Percentiles rank a stretch among this genome's conserved stretches.
These are phyloP conservation scores for Euspilapteryx auroguttella DNA, from an alignment of 2,888 invertebrate species.

Conservation along the genomic window DNA sequence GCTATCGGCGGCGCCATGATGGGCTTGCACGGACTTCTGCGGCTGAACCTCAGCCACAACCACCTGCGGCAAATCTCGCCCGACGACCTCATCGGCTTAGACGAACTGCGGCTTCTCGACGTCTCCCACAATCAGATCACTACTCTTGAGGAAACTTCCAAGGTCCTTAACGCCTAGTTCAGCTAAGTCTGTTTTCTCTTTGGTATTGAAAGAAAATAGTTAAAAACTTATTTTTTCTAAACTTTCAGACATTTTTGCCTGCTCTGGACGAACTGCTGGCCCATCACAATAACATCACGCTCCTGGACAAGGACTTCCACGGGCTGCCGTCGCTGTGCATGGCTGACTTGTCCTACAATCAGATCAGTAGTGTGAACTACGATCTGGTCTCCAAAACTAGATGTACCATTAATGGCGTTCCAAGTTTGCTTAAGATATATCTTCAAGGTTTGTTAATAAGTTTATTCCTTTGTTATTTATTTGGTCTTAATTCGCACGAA, in stretches of 20 bases:
- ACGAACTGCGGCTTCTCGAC: constrained; percentile 72
- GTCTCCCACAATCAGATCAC: constrained; percentile 76
- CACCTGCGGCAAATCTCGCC: constrained; percentile 72
- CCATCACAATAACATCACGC: constrained; percentile 74
- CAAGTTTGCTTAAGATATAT: constrained; percentile 74
- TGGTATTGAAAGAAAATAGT: neutral
- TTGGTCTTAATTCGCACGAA: neutral
- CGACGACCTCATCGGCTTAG: constrained; percentile 78
- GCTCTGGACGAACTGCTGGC: constrained; percentile 75
- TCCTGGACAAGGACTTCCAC: constrained; percentile 79
- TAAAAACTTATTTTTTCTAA: neutral
- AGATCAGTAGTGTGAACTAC: constrained; percentile 70
- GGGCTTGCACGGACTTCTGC: constrained; percentile 72
- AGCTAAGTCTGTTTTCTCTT: constrained; percentile 10
- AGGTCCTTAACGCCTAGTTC: too few species aligned
- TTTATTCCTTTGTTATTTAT: neutral
- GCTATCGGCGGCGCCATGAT: constrained; percentile 74
- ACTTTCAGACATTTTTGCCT: constrained; percentile 74
- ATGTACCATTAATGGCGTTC: constrained; percentile 80
- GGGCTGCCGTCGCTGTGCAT: constrained; percentile 80
- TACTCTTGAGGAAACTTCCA: constrained; percentile 79
- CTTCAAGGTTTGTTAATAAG: constrained; percentile 69
- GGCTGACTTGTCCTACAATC: constrained; percentile 78
- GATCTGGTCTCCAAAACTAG: constrained; percentile 79
- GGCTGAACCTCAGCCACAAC: constrained; percentile 76